phyloP scores from a whole-genome alignment of 2,888 invertebrate species.

The Sinelater perroti region DNA sequence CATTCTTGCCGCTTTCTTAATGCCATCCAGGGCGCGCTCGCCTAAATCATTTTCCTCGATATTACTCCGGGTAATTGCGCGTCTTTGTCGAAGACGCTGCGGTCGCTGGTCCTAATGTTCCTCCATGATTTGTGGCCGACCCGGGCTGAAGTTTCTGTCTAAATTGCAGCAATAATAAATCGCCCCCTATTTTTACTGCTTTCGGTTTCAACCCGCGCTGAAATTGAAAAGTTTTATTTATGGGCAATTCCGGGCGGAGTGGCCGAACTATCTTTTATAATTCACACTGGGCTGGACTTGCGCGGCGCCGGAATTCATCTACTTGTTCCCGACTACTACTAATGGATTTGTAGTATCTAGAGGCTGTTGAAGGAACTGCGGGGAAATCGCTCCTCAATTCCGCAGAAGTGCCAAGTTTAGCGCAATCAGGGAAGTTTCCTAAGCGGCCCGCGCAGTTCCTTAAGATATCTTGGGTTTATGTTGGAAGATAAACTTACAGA shows the following conservation, averaged over 20 bases:
- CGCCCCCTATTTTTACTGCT: not conserved
- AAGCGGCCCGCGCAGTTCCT: not conserved
- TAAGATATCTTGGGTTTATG: not conserved
- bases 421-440: constrained; percentile 1
- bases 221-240: constrained; percentile 5
- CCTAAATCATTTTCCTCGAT: constrained; percentile 21
- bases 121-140: constrained; percentile 13
- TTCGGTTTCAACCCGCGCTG: not conserved
- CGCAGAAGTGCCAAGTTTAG: constrained; percentile 1
- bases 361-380: not conserved
- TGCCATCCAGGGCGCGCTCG: constrained; percentile 8
- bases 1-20: constrained; percentile 18
- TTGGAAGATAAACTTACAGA: not conserved
- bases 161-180: constrained; percentile 15
- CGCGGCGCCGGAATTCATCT: not conserved
- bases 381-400: too few relatives aligned
- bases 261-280: not conserved
- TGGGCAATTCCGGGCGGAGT: not conserved
- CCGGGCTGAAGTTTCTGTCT: constrained; percentile 1
- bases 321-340: not conserved
- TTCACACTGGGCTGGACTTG: too few relatives aligned
- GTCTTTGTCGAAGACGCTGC: constrained; percentile 5
- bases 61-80: constrained; percentile 17
- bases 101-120: constrained; percentile 11
- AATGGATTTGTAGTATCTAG: not conserved